These are phyloP conservation scores for Alethe castanea DNA, from an alignment of 2,113 vertebrate species.

Conservation along the genomic window DNA sequence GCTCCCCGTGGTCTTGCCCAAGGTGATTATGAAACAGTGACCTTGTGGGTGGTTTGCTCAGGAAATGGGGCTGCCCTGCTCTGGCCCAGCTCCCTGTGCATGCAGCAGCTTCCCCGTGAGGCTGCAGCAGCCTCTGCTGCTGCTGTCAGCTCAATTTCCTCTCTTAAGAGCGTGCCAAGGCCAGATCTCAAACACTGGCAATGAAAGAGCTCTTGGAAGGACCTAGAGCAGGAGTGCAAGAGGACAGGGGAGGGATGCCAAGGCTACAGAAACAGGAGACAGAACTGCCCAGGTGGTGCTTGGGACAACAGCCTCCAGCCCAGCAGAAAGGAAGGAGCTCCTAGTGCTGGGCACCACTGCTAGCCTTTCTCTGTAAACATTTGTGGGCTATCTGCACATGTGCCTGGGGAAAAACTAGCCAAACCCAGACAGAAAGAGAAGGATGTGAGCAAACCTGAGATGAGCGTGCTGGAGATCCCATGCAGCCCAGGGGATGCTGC, in stretches of 20 bases:
- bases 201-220: neutral
- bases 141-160: conserved; percentile 32
- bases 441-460: neutral
- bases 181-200: neutral
- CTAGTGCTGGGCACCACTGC: neutral
- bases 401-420: neutral
- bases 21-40: neutral
- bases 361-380: neutral
- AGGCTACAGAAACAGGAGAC: neutral
- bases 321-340: neutral
- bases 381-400: neutral
- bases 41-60: neutral
- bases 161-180: neutral
- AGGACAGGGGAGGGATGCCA: neutral
- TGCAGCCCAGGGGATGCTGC: neutral
- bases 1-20: neutral
- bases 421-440: no score
- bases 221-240: neutral
- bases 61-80: neutral
- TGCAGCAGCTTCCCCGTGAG: neutral
- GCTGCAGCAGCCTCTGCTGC: conserved; percentile 9
- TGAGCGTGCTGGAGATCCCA: neutral
- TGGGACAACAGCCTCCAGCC: neutral
- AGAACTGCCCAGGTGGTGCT: neutral
- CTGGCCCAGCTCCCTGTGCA: neutral